A percentile compares a stretch with the other conserved stretches of the same genome.
Evolutionary conservation across 2,113 vertebrate genomes (phyloP).

Genomic region (Cichladusa arquata): DNA sequence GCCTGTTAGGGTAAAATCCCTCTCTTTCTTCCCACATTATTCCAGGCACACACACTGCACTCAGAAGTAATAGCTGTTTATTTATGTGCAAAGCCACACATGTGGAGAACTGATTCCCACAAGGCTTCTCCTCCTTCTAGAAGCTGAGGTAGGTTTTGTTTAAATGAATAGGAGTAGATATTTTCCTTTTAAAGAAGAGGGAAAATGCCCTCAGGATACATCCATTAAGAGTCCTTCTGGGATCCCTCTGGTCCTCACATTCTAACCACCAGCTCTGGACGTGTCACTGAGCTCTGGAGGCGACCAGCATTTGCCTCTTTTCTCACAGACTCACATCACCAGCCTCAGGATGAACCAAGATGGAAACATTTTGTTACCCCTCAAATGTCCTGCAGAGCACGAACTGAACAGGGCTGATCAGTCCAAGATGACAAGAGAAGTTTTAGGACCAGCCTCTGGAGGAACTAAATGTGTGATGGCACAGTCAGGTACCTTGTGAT

Average conservation of each 20-base stretch:
- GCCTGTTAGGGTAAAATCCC: neutral
- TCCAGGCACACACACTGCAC: slow-evolving; percentile 33
- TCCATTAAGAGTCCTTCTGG: neutral
- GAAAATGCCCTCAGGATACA: neutral
- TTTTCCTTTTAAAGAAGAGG: neutral
- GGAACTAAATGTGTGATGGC: neutral
- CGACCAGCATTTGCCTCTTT: neutral
- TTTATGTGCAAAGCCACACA: slow-evolving; percentile 34
- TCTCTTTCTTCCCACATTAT: neutral
- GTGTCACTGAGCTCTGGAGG: neutral
- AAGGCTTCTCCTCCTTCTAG: neutral
- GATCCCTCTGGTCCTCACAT: neutral
- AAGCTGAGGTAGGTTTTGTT: neutral
- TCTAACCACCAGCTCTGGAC: neutral
- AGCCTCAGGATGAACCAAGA: neutral
- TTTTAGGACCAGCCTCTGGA: neutral
- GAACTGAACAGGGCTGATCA: neutral
- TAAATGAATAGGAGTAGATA: neutral
- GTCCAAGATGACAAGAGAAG: neutral
- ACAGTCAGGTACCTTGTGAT: neutral
- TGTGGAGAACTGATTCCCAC: neutral
- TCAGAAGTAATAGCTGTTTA: slow-evolving; percentile 46
- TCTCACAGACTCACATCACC: neutral
- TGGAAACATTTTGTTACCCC: neutral
- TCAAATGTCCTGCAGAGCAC: neutral